phyloP scores from a whole-genome alignment of 1,140 invertebrate species.

The Dinoponera quadriceps region DNA sequence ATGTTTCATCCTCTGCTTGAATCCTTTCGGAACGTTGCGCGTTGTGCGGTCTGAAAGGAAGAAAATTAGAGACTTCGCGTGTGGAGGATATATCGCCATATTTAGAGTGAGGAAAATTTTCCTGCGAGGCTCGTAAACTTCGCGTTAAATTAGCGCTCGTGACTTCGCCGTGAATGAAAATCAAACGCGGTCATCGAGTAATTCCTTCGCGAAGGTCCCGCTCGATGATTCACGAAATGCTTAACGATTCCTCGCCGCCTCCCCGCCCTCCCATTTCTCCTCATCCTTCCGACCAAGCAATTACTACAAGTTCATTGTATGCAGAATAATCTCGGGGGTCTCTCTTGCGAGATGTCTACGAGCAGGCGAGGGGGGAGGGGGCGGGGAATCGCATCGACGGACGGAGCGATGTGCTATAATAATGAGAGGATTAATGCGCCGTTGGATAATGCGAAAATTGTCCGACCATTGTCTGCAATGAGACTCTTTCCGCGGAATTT shows the following conservation, averaged over 20 bases:
- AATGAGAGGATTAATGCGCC: conserved; percentile 47
- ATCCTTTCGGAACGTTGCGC: too few relatives aligned
- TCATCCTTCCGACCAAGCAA: neutral
- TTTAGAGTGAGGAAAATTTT: neutral
- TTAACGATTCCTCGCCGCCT: conserved; percentile 15
- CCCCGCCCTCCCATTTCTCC: neutral
- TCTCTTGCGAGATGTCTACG: conserved; percentile 7
- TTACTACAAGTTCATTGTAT: conserved; percentile 60
- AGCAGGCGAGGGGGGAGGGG: too few relatives aligned
- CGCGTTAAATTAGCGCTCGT: conserved; percentile 10
- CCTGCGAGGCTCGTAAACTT: neutral
- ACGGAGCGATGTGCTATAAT: neutral
- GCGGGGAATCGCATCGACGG: conserved; percentile 11
- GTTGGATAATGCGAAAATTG: conserved; percentile 58
- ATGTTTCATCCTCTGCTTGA: too few relatives aligned
- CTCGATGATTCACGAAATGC: conserved; percentile 61
- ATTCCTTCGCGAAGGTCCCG: conserved; percentile 37
- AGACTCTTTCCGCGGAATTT: conserved; percentile 55
- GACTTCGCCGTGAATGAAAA: conserved; percentile 42
- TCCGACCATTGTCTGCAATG: conserved; percentile 51
- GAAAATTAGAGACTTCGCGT: too few relatives aligned
- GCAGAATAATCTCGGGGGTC: conserved; percentile 9
- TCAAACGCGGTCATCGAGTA: conserved; percentile 58
- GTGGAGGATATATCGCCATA: too few relatives aligned
- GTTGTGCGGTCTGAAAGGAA: too few relatives aligned